Evolutionary conservation across 2,113 vertebrate species (phyloP).

Genomic region (Tor tambroides): DNA sequence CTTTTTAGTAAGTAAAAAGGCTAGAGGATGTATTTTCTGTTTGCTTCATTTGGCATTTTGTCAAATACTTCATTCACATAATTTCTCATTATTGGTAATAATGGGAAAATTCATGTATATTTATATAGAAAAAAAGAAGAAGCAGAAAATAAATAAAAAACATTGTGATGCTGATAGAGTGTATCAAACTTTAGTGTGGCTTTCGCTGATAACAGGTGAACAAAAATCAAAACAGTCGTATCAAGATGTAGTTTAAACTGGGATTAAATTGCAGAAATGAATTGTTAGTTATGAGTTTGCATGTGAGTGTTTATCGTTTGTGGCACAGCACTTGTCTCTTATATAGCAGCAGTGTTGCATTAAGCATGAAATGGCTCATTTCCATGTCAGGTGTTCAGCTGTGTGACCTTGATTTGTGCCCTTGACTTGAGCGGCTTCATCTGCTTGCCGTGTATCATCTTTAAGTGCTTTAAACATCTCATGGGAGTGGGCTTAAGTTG

Average conservation of each 20-base stretch:
- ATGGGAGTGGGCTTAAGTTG: neutral
- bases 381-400: neutral
- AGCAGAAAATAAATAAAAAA: neutral
- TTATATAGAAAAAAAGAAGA: neutral
- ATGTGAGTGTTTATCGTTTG: neutral
- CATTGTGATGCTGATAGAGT: neutral
- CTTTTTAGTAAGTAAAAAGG: neutral
- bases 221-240: neutral
- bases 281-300: neutral
- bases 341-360: neutral
- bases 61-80: neutral
- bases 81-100: neutral
- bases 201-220: neutral
- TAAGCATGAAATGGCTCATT: neutral
- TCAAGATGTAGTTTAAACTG: neutral
- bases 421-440: neutral
- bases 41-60: conserved; percentile 13
- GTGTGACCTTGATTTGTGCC: neutral
- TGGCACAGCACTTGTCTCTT: neutral
- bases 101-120: neutral
- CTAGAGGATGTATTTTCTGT: conserved; percentile 38
- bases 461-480: neutral
- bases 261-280: neutral
- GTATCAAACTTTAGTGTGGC: neutral
- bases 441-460: neutral